Evolutionary conservation across 92 coral and sea anemone genomes (phyloP), one percentile per base, ranked within the genome.

Genomic region (Paramuricea clavata): DNA sequence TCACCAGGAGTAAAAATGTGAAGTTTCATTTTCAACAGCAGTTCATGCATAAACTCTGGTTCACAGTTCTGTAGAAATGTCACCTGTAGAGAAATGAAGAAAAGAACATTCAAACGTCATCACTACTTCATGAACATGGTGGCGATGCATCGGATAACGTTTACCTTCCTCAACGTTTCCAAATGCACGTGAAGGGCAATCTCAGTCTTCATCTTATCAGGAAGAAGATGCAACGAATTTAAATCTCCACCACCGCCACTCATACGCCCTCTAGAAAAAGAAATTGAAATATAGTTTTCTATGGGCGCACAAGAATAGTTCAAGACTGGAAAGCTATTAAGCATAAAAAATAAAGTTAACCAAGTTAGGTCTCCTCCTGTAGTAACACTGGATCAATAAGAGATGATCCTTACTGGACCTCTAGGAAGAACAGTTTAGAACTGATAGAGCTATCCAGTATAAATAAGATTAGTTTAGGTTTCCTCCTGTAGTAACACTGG

Each of bases 1-100:
- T 95, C 98, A 16, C 98, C 98, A 12, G 98, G 98, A 31, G 98
- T 95, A 83, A 95, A 95, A 77, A 95, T 95, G 31, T 97, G 78
- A 10, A 95, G 74, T 69, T 92, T 89, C 98, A 95, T 95, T 67
- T 92, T 93, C 19, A 95, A 86, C 12, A 95, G 93, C 16, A 95
- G 98, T 31, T 89, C 95, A 87, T 95, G 98, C 10, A 95, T 87
- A 84, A 95, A 95, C 85, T 95, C 98, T 3, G 98, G 98, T 85
- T 95, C 98, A 73, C 98, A 95, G 65, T 91, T 95, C 64, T 95
- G 98, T 41, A 95, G 86, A 47, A 95, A 95, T 10, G 98, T 95
- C 64, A 95, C 98, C 95, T 93, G 27, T 19, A 47, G 2, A 8
- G 16, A 15, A 47, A 47, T 10, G 19, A 47, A 47, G 12, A 36